Percentiles rank a stretch among this genome's conserved stretches.
These are phyloP conservation scores for Lemur catta DNA, from an alignment of 2,797 vertebrate genomes.

Conservation along the genomic window DNA sequence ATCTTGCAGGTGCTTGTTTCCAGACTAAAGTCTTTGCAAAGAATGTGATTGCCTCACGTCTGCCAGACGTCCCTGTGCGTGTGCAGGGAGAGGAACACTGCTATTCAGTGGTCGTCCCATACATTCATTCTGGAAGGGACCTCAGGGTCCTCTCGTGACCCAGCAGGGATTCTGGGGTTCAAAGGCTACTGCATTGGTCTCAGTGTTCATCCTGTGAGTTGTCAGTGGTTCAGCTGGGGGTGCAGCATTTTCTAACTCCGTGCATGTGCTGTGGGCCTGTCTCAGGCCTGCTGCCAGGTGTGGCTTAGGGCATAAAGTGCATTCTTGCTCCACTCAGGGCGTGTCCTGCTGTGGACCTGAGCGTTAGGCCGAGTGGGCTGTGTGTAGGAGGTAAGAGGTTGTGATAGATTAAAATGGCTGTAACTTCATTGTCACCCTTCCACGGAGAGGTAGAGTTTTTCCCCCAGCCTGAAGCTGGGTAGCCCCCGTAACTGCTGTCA, in stretches of 20 bases:
- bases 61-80: background rate
- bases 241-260: accelerated
- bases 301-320: background rate
- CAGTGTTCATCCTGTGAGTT: background rate
- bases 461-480: background rate
- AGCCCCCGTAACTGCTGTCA: background rate
- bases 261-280: accelerated
- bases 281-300: background rate
- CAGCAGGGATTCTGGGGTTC: background rate
- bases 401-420: background rate
- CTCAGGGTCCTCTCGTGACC: background rate
- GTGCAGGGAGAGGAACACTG: background rate
- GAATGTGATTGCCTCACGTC: background rate
- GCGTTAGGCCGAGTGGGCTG: background rate
- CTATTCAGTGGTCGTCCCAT: accelerated
- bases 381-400: background rate
- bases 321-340: background rate
- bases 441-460: background rate
- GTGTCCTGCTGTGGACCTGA: no score
- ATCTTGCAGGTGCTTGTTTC: background rate
- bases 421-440: background rate
- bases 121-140: background rate
- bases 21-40: background rate
- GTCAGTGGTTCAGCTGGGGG: background rate
- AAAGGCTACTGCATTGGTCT: background rate